Evolutionary conservation across 2,888 invertebrate species (phyloP).

Genomic region (Homarus gammarus): DNA sequence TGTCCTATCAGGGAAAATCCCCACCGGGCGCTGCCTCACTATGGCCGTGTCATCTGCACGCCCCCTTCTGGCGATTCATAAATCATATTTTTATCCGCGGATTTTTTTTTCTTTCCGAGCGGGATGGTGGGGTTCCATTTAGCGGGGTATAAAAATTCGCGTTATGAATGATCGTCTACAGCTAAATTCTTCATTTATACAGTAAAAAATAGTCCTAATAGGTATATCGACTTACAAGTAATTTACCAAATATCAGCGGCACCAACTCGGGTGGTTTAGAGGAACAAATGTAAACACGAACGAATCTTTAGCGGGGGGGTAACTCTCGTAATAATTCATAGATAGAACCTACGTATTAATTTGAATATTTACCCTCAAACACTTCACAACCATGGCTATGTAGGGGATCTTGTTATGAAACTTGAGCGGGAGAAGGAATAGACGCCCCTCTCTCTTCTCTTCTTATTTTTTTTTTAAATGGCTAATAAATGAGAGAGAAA

Average conservation of each 20-base stretch:
- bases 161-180: not conserved
- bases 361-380: constrained; percentile 67
- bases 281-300: not conserved
- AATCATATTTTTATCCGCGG: constrained; percentile 62
- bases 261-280: not conserved
- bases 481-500: constrained; percentile 13
- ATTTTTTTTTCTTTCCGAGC: constrained; percentile 17
- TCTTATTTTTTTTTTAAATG: not conserved
- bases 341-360: constrained; percentile 59
- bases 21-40: not conserved
- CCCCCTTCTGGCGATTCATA: constrained; percentile 59
- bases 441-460: too few species aligned
- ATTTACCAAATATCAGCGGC: not conserved
- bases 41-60: constrained; percentile 42
- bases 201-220: not conserved
- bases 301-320: not conserved
- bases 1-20: not conserved
- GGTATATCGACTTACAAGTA: not conserved
- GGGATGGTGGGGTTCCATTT: constrained; percentile 31
- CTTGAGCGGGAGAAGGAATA: not conserved
- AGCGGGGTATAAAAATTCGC: constrained; percentile 43
- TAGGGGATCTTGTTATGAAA: constrained; percentile 59
- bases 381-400: constrained; percentile 39
- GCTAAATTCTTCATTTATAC: not conserved
- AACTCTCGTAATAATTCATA: constrained; percentile 54